Conservation (phyloP, 2,113 vertebrate genomes). For the Eretmochelys imbricata region DNA sequence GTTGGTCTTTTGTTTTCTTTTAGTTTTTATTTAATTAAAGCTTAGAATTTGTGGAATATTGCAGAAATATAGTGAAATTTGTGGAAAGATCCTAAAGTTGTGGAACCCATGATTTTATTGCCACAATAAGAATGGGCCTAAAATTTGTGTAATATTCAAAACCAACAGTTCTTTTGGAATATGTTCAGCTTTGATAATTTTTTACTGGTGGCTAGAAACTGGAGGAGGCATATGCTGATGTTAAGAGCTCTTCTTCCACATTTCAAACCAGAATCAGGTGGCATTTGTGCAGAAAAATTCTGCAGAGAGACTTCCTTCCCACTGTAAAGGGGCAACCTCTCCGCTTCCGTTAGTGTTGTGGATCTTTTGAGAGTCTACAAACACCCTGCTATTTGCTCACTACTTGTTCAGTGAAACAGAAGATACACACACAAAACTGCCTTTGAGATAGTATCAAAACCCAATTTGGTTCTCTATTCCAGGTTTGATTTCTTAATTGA, state of each 20-base stretch:
- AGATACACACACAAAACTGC: not conserved
- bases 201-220: not conserved
- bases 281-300: not conserved
- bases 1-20: not conserved
- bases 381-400: not conserved
- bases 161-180: not conserved
- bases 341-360: not conserved
- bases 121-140: not conserved
- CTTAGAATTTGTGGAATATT: not conserved
- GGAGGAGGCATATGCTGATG: not conserved
- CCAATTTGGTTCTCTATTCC: not conserved
- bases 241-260: not conserved
- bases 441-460: conserved; percentile 12
- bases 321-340: not conserved
- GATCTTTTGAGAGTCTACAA: conserved; percentile 24
- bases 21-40: not conserved
- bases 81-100: not conserved
- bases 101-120: not conserved
- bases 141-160: not conserved
- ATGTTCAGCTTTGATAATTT: not conserved
- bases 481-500: conserved; percentile 1
- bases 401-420: not conserved
- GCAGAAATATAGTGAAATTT: not conserved
- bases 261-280: not conserved
- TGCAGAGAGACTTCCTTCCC: not conserved